A percentile compares a stretch with the other conserved stretches of the same genome.
phyloP scores from a whole-genome alignment of 2,888 invertebrate species.

The Zelleria hepariella region DNA sequence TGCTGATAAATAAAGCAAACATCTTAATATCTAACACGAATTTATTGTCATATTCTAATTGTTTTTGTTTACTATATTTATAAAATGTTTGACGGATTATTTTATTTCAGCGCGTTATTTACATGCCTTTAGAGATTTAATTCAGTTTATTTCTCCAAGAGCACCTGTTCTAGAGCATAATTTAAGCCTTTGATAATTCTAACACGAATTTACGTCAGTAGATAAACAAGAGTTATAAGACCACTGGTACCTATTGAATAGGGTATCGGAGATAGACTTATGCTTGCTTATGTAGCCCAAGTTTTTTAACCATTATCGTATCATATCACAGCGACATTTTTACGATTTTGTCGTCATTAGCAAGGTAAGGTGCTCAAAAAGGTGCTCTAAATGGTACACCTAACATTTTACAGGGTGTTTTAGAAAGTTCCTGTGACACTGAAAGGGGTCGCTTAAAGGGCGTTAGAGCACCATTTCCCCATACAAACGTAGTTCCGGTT shows the following conservation, averaged over 20 bases:
- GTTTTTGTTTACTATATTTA: background rate
- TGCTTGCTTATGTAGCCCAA: too few relatives aligned
- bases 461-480: too few relatives aligned
- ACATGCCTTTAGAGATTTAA: background rate
- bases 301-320: too few relatives aligned
- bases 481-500: too few relatives aligned
- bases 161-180: background rate
- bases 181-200: background rate
- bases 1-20: background rate
- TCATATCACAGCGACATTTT: too few relatives aligned
- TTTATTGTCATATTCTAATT: background rate
- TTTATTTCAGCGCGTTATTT: background rate
- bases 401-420: too few relatives aligned
- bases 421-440: too few relatives aligned
- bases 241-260: too few relatives aligned
- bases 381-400: background rate
- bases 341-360: too few relatives aligned
- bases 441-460: too few relatives aligned
- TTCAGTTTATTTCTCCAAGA: background rate
- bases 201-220: background rate
- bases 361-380: background rate
- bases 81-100: background rate
- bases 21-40: background rate
- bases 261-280: too few relatives aligned
- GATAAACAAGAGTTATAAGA: too few relatives aligned